These are phyloP conservation scores for Champsocephalus gunnari DNA, from an alignment of 2,797 vertebrate species.

Conservation along the genomic window DNA sequence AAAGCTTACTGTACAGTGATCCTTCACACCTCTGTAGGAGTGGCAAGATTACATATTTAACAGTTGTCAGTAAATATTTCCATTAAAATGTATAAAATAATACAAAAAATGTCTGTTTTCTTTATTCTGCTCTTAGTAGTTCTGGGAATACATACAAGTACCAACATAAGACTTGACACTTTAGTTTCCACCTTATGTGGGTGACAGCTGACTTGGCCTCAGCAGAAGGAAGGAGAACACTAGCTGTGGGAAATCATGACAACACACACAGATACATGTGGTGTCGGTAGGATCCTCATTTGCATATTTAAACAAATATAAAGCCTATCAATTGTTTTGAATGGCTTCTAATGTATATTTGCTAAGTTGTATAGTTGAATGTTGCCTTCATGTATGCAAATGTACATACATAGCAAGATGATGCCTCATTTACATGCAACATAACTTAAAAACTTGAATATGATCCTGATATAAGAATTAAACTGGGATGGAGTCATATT, in stretches of 20 bases:
- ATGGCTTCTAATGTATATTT: too few relatives aligned
- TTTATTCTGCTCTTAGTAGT: background rate
- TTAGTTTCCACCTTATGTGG: slow-evolving; percentile 31
- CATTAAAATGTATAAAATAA: slow-evolving; percentile 74
- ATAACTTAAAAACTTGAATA: too few relatives aligned
- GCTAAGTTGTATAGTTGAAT: too few relatives aligned
- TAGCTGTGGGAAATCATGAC: slow-evolving; percentile 63
- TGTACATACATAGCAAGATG: too few relatives aligned
- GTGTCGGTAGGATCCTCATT: too few relatives aligned
- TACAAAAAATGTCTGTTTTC: slow-evolving; percentile 4
- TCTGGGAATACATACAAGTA: background rate
- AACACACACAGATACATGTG: background rate
- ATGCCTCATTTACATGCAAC: too few relatives aligned
- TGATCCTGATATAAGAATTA: too few relatives aligned
- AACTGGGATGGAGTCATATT: too few relatives aligned
- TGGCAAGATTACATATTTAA: slow-evolving; percentile 76
- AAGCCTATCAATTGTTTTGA: too few relatives aligned
- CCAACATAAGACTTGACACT: background rate
- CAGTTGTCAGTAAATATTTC: slow-evolving; percentile 77
- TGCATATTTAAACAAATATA: too few relatives aligned
- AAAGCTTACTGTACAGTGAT: slow-evolving; percentile 81
- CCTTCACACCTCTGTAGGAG: slow-evolving; percentile 68
- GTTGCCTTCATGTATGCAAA: too few relatives aligned
- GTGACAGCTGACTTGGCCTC: slow-evolving; percentile 34
- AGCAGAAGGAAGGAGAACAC: slow-evolving; percentile 56